Percentiles rank a stretch among this genome's conserved stretches.
phyloP scores from a whole-genome alignment of 2,888 invertebrate species.

The Oxyteleia sp. region DNA sequence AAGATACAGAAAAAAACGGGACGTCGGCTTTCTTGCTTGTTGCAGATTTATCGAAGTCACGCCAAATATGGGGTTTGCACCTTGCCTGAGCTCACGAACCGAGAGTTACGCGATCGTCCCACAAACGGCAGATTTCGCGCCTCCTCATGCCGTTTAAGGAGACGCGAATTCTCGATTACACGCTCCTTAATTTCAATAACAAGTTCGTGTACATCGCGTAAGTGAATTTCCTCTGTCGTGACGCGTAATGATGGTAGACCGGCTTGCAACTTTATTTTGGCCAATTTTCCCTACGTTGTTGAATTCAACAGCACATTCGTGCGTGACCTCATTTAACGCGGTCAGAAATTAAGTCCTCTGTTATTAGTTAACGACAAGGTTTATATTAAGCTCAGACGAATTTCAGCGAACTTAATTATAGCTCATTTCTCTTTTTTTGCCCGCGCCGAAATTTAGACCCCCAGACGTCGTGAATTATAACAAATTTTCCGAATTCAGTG shows the following conservation, averaged over 20 bases:
- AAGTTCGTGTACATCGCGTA: conserved; percentile 71
- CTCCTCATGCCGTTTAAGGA: conserved; percentile 82
- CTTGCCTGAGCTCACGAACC: conserved; percentile 75
- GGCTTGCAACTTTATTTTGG: conserved; percentile 61
- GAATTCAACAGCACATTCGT: conserved; percentile 36
- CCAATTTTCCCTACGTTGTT: conserved; percentile 58
- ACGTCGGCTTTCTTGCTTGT: conserved; percentile 51
- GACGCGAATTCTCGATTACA: conserved; percentile 79
- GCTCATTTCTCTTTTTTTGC: conserved; percentile 21
- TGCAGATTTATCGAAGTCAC: conserved; percentile 82
- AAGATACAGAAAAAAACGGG: conserved; percentile 42
- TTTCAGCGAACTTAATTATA: conserved; percentile 64
- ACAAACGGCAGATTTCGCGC: conserved; percentile 81
- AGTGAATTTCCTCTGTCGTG: conserved; percentile 75
- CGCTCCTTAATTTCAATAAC: conserved; percentile 84
- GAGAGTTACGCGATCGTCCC: conserved; percentile 77
- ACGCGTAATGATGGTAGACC: conserved; percentile 22
- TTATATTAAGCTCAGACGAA: conserved; percentile 66
- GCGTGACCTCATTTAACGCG: conserved; percentile 50
- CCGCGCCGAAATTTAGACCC: conserved; percentile 9
- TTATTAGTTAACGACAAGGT: conserved; percentile 62
- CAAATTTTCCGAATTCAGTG: no score
- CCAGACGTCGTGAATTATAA: conserved; percentile 28
- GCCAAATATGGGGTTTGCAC: conserved; percentile 83
- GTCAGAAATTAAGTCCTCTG: conserved; percentile 37